Evolutionary conservation across 2,113 vertebrate genomes (phyloP), one percentile per base, ranked within the genome.

Genomic region (Lipophrys pholis): DNA sequence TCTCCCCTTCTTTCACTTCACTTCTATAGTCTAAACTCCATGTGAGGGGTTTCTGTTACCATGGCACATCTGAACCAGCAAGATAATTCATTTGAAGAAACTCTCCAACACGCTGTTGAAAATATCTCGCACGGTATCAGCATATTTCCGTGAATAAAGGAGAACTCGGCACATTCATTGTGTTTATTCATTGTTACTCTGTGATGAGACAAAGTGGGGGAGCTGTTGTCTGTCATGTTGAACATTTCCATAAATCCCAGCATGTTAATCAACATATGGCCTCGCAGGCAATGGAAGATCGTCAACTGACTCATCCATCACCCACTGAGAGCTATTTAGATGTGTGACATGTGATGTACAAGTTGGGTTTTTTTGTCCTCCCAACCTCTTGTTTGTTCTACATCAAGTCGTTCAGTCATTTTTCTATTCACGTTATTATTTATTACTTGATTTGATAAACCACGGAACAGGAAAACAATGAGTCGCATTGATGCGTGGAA

Each of bases 261-360:
- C 62, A 38, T 6, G 14, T 59, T 62, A 46, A 62, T 83, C 62
- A 69, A 66, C 85, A 78, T 62, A 73, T 55, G 58, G 69, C 56
- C 60, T 73, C 54, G 41, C 14, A 54, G 74, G 63, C 63, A 62
- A 52, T 59, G 51, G 63, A 50, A 76, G 77, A 76, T 76, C 59
- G 69, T 73, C 80, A 60, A 6, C 71, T 74, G 72, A 71, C 78
- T 75, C 76, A 84, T 58, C 11, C 39, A 41, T 74, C 78, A 42
- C 78, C 75, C 53, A 41, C 81, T 54, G 78, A 45, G 81, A 69
- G 63, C 59, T 59, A 17, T 83, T 55, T 71, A 42, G 73, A 65
- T 58, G 12, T 52, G 30, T 30, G 69, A 66, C 64, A 49, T 21
- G 60, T 69, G 69, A 62, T n/a, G 70, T 35, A n/a, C 10, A 49